Evolutionary conservation across 2,797 vertebrate genomes (phyloP).

Genomic region (Spea hammondii): DNA sequence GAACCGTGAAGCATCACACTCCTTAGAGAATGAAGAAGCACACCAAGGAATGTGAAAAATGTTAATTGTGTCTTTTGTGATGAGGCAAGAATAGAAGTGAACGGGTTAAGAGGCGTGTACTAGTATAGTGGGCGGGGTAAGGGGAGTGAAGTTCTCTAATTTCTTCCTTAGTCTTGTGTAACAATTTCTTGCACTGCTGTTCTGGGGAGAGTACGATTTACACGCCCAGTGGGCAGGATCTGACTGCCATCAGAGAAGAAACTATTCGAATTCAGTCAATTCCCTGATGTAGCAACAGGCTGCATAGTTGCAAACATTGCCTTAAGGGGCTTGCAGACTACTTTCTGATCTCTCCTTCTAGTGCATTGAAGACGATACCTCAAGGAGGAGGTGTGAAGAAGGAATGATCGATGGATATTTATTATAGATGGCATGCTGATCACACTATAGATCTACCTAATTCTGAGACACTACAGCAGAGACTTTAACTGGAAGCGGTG

Average conservation of each 20-base stretch:
- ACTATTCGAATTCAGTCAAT: background rate
- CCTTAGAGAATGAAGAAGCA: background rate
- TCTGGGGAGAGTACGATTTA: background rate
- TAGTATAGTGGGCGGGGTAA: background rate
- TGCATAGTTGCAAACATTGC: background rate
- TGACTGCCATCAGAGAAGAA: slow-evolving; percentile 8
- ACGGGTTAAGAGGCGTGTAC: background rate
- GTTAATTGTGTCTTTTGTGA: background rate
- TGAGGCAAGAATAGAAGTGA: background rate
- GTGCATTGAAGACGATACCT: background rate
- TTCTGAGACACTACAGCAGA: too few species aligned
- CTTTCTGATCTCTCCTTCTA: too few species aligned
- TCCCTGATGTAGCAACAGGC: slow-evolving; percentile 21
- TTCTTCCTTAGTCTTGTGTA: slow-evolving; percentile 21
- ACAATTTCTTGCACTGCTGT: slow-evolving; percentile 12
- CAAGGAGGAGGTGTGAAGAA: background rate
- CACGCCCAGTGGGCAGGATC: slow-evolving; percentile 32
- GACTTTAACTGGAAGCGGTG: too few species aligned
- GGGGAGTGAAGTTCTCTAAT: background rate
- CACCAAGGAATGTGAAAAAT: background rate
- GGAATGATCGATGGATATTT: too few species aligned
- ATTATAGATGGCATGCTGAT: too few species aligned
- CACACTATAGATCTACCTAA: too few species aligned
- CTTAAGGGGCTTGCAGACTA: background rate
- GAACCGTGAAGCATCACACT: too few species aligned